phyloP scores from a whole-genome alignment of 2,113 vertebrate genomes.

The Microcebus griseorufus region DNA sequence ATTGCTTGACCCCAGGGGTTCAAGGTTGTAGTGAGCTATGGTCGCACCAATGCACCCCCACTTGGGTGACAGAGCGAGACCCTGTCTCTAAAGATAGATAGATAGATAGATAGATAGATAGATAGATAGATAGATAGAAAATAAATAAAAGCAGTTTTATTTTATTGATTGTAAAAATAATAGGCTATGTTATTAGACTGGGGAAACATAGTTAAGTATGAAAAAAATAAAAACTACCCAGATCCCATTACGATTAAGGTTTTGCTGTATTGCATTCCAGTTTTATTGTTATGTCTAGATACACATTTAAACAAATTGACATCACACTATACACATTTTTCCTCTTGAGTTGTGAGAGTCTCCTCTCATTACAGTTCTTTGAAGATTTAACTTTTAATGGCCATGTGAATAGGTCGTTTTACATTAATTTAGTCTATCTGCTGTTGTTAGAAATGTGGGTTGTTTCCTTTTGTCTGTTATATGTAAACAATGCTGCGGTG shows the following conservation, averaged over 20 bases:
- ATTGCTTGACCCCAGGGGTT: no score
- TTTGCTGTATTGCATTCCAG: not conserved
- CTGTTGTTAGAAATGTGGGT: not conserved
- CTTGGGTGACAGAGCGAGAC: no score
- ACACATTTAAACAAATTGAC: not conserved
- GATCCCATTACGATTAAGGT: not conserved
- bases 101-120: no score
- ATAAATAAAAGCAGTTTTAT: not conserved
- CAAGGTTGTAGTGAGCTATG: no score
- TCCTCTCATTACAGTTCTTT: not conserved
- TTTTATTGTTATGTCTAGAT: not conserved
- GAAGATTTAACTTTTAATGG: not conserved
- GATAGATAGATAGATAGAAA: no score
- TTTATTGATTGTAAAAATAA: not conserved
- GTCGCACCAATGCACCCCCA: no score
- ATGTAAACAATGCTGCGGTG: no score
- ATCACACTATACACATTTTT: fast-evolving
- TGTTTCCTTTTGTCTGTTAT: not conserved
- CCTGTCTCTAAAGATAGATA: no score
- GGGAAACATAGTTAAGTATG: not conserved
- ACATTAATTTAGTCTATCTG: no score
- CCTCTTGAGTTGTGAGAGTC: not conserved
- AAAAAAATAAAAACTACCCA: not conserved
- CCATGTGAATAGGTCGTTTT: not conserved
- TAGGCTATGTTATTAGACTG: not conserved